Evolutionary conservation across 2,888 invertebrate species (phyloP), one percentile per base, ranked within the genome.

Genomic region (Petrophora chlorosata): DNA sequence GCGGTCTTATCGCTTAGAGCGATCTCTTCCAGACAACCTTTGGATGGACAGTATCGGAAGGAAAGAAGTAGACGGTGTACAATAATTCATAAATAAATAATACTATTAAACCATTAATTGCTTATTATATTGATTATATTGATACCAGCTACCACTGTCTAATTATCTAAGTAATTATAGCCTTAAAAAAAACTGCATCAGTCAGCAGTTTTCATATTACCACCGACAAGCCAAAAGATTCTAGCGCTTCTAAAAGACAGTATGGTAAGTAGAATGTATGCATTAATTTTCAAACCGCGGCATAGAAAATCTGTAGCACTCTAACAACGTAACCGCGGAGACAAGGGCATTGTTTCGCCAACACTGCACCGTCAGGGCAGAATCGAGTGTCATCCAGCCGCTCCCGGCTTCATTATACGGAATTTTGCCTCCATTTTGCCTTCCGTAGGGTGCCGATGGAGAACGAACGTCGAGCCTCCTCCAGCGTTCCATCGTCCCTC

Each of bases 331-430:
- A 41, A 38, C 42, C 41, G 29, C 16, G 42, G 32, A 48, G 36
- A 32, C 42, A 53, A 55, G 56, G 42, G 43, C 71, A 73, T 78
- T 84, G 83, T 84, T 80, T 79, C 72, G 69, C 77, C 82, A 81
- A 82, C 78, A 82, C 62, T 61, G 73, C 76, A 65, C 56, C 63
- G 61, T 69, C 47, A 41, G 35, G 40, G 34, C 56, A 57, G 65
- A 65, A 71, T 79, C 68, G 65, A 84, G 85, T 53, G 65, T 65
- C 76, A 76, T 84, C 65, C 68, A 76, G 15, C 12, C 12, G 5
- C 36, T 52, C 42, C 39, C 51, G 44, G 44, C 63, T 68, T 74
- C 74, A 73, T 76, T 76, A 74, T 70, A 61, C 66, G 63, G 66
- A 61, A 63, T 61, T 65, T 65, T 65, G 65, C 66, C 59, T 65